phyloP scores from a whole-genome alignment of 2,797 vertebrate genomes.

The Tokudaia tokunoshimensis region DNA sequence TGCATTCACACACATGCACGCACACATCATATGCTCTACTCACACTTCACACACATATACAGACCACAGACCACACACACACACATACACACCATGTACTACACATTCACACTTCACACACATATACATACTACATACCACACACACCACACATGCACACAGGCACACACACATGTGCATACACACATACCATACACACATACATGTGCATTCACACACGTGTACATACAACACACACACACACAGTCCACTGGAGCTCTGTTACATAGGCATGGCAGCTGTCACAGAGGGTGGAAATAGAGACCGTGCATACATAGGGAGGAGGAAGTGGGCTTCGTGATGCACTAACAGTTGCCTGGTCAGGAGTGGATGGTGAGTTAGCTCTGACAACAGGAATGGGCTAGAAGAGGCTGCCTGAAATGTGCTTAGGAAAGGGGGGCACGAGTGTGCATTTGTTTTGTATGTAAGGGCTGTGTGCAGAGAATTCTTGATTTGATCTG shows the following conservation, averaged over 20 bases:
- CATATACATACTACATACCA: no score
- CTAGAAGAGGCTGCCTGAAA: neutral
- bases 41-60: neutral
- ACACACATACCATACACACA: no score
- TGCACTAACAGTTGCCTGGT: neutral
- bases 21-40: neutral
- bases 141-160: neutral
- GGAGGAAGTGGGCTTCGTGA: neutral
- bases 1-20: no score
- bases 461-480: neutral
- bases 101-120: no score
- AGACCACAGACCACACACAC: neutral
- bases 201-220: neutral
- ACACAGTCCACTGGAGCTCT: neutral
- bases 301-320: neutral
- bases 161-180: no score
- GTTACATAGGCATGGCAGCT: neutral
- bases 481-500: slow-evolving; percentile 19
- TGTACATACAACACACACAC: neutral
- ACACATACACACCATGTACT: no score
- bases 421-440: neutral
- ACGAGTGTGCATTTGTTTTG: neutral
- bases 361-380: neutral
- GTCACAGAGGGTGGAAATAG: neutral
- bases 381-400: neutral